These are phyloP conservation scores for Scaeva pyrastri DNA, from an alignment of 2,888 invertebrate genomes.

Conservation along the genomic window DNA sequence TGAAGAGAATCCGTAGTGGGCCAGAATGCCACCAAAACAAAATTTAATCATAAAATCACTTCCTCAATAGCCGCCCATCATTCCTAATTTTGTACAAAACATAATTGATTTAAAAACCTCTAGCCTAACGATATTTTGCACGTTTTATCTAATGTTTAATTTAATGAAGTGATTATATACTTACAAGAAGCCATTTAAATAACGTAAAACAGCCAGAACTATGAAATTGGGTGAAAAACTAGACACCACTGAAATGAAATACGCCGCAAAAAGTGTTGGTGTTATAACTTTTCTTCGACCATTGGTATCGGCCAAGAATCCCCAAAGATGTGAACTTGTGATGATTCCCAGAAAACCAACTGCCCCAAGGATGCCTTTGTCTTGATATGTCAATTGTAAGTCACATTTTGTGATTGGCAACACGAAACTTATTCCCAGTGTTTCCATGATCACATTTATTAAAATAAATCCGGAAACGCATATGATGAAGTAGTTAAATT, in stretches of 20 bases:
- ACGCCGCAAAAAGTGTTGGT: slow-evolving; percentile 83
- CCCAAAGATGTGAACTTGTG: slow-evolving; percentile 85
- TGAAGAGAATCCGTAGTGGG: too few relatives aligned
- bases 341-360: slow-evolving; percentile 84
- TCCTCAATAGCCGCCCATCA: too few relatives aligned
- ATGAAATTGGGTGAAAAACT: slow-evolving; percentile 84
- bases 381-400: slow-evolving; percentile 80
- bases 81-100: too few relatives aligned
- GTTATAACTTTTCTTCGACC: slow-evolving; percentile 84
- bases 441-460: slow-evolving; percentile 83
- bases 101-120: too few relatives aligned
- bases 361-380: slow-evolving; percentile 83
- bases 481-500: slow-evolving; percentile 84
- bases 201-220: slow-evolving; percentile 84
- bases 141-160: too few relatives aligned
- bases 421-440: slow-evolving; percentile 85
- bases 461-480: slow-evolving; percentile 84
- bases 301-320: slow-evolving; percentile 85
- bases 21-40: too few relatives aligned
- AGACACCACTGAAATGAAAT: slow-evolving; percentile 83
- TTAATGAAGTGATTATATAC: too few relatives aligned
- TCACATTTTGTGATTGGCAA: slow-evolving; percentile 85
- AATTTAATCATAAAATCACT: too few relatives aligned
- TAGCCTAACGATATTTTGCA: too few relatives aligned
- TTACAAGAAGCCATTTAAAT: slow-evolving; percentile 85